phyloP scores from a whole-genome alignment of 2,888 invertebrate species.

The Drosophila falleni region DNA sequence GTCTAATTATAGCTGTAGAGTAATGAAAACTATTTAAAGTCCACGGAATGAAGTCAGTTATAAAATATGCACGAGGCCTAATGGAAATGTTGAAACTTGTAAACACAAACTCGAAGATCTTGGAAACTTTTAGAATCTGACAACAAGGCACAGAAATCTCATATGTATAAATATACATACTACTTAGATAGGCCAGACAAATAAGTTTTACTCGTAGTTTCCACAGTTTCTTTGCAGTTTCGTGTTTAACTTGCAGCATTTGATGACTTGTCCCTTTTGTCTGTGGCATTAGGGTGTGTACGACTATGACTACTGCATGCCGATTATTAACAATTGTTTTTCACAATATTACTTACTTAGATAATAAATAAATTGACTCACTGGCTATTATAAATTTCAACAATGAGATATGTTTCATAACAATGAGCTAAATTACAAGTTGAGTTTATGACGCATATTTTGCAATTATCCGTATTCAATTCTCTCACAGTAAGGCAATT shows the following conservation, averaged over 20 bases:
- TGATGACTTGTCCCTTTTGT: conserved; percentile 1
- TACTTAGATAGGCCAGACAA: conserved; percentile 27
- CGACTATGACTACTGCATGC: conserved; percentile 16
- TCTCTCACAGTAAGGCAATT: not conserved
- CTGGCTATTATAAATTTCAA: conserved; percentile 17
- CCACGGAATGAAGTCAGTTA: conserved; percentile 64
- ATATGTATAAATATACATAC: conserved; percentile 5
- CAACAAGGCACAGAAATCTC: conserved; percentile 6
- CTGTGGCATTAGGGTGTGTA: conserved; percentile 6
- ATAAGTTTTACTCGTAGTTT: conserved; percentile 25
- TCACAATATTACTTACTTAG: conserved; percentile 22
- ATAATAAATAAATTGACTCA: conserved; percentile 41
- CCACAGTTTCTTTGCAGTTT: conserved; percentile 20
- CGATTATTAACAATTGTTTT: conserved; percentile 28
- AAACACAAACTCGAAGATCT: conserved; percentile 51
- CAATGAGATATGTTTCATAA: conserved; percentile 28
- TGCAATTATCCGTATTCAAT: not conserved
- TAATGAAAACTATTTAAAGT: conserved; percentile 73
- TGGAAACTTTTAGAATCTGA: conserved; percentile 25
- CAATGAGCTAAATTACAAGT: not conserved
- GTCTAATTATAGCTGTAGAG: conserved; percentile 40
- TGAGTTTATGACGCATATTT: conserved; percentile 31
- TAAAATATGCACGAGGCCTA: conserved; percentile 69
- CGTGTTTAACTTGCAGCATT: conserved; percentile 16
- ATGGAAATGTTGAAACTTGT: conserved; percentile 69